Base-by-base conservation (phyloP, 2,797 vertebrate genomes). In the Ctenosaura bakeri region DNA sequence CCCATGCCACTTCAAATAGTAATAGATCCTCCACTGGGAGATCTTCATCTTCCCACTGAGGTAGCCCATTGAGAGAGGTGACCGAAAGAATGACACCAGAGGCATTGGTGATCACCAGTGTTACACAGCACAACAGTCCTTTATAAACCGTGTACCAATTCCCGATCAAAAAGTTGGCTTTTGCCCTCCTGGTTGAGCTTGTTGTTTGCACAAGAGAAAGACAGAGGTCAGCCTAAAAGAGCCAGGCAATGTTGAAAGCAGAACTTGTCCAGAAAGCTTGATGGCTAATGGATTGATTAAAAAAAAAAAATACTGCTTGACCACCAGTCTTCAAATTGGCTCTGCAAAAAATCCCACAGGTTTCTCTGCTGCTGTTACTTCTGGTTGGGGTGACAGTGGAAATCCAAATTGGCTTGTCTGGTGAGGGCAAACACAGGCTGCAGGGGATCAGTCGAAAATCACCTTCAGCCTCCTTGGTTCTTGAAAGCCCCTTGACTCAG, bases 1-100 rank as follows among this genome's bases (percentile, higher is more conserved):
- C 99, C 99, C 99, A 99, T 79, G 99, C 96, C n/a, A 99, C 96
- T 96, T 99, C 99, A 14, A 99, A 99, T 42, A 99, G 98, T 92
- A 99, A 94, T 86, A 99, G 95, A 69, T 99, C 97, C 29, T 99
- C 98, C 92, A 99, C 97, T 0, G 98, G 98, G 66, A 99, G 97
- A 26, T 98, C 97, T 46, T 98, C 98, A 0, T 98, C 98, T 29
- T 99, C 98, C 98, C 98, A 98, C 88, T 97, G 96, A 0, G 98
- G 98, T 85, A 99, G 97, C 4, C 99, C 98, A 0, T 98, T 98
- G 69, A 99, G 97, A 62, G 99, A 99, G 4, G 98, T 98, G 96
- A 99, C 98, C 42, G 99, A 99, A 29, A 99, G 92, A 2, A 99
- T 54, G 98, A 97, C 1, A 97, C 97, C 83, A 99, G 97, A 0